phyloP scores from a whole-genome alignment of 2,113 vertebrate genomes.

The Pseudorasbora parva region DNA sequence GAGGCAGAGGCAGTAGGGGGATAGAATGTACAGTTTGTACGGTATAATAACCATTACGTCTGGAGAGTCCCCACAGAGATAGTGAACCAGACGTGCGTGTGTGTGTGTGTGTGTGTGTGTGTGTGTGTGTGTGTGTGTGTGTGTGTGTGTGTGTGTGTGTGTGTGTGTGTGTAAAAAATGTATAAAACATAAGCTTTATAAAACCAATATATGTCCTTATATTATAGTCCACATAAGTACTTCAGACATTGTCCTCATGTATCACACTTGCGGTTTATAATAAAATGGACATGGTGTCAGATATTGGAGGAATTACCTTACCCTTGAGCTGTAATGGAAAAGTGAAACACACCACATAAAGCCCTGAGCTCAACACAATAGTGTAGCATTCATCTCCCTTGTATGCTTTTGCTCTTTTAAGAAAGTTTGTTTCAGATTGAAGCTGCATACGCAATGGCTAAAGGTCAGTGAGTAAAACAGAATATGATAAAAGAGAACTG shows the following conservation, averaged over 20 bases:
- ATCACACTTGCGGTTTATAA: neutral
- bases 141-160: no score
- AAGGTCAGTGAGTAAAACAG: neutral
- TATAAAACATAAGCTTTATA: neutral
- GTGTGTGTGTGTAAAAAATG: neutral
- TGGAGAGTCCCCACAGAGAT: no score
- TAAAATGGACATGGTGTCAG: constrained; percentile 1
- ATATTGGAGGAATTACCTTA: neutral
- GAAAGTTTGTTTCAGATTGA: neutral
- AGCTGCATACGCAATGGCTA: neutral
- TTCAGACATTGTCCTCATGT: constrained; percentile 2
- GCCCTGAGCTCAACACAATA: neutral
- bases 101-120: no score
- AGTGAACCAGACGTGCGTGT: no score
- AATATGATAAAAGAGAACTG: neutral
- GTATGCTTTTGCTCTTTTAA: neutral
- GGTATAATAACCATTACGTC: no score
- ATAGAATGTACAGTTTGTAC: no score
- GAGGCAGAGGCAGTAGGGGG: no score
- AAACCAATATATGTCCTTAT: neutral
- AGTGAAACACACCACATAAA: constrained; percentile 44
- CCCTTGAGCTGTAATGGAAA: constrained; percentile 40
- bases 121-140: no score
- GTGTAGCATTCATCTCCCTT: constrained; percentile 13
- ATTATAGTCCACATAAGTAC: constrained; percentile 21